Evolutionary conservation across 2,113 vertebrate genomes (phyloP).

Genomic region (Heliornis fulica): DNA sequence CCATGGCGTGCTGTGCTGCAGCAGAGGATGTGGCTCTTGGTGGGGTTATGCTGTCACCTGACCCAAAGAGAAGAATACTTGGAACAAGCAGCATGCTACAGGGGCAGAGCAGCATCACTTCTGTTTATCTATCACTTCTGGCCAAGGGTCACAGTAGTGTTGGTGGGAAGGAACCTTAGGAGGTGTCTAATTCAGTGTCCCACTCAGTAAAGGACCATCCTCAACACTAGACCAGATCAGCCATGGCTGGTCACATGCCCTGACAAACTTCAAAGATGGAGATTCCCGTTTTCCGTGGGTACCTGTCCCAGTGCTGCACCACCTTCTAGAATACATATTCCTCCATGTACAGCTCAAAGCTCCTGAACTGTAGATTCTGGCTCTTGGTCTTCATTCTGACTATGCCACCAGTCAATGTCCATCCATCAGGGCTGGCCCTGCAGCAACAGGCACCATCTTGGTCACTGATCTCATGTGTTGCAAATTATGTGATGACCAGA

Average conservation of each 20-base stretch:
- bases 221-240: neutral
- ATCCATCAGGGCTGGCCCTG: neutral
- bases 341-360: rapidly evolving
- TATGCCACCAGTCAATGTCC: rapidly evolving
- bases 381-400: neutral
- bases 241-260: neutral
- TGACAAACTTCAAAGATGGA: neutral
- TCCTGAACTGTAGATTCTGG: neutral
- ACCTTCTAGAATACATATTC: neutral
- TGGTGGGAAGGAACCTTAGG: neutral
- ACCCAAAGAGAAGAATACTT: neutral
- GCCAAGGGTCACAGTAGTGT: rapidly evolving
- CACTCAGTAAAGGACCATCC: neutral
- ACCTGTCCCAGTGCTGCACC: neutral
- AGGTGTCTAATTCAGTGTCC: neutral
- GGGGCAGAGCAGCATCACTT: neutral
- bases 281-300: neutral
- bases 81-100: neutral
- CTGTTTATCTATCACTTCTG: neutral
- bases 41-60: neutral
- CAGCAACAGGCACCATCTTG: neutral
- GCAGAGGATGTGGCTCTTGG: neutral
- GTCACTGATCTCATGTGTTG: neutral
- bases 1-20: neutral
- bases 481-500: neutral